Conservation (phyloP, 64 coral and sea anemone genomes). For the Montipora efflorescens region DNA sequence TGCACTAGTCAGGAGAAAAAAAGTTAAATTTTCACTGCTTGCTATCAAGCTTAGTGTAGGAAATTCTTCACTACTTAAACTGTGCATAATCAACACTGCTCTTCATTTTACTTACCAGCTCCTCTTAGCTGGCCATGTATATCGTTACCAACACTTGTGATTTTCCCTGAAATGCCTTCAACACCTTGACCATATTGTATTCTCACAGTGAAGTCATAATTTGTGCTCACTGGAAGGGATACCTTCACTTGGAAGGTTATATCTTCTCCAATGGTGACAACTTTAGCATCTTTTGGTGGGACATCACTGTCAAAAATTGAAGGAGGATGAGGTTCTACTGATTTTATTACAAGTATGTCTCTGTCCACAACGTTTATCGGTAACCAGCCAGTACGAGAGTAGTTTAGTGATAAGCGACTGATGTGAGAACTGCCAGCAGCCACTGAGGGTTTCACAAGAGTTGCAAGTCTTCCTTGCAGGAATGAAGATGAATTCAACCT, state of each 20-base stretch:
- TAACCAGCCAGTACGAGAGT: slow-evolving; percentile 60
- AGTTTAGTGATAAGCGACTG: slow-evolving; percentile 34
- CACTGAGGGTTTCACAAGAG: slow-evolving; percentile 60
- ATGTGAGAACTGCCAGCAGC: slow-evolving; percentile 25
- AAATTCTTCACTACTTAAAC: too few species aligned
- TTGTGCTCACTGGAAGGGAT: slow-evolving; percentile 79
- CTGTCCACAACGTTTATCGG: neutral
- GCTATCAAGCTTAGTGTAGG: too few species aligned
- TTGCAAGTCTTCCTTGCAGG: slow-evolving; percentile 28
- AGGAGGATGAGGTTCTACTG: neutral
- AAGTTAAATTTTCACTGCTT: too few species aligned
- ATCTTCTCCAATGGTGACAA: slow-evolving; percentile 74
- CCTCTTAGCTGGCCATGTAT: slow-evolving; percentile 34
- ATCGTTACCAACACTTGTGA: slow-evolving; percentile 60
- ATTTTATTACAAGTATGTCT: neutral
- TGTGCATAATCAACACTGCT: neutral
- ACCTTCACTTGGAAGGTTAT: slow-evolving; percentile 55
- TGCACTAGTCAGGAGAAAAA: too few species aligned
- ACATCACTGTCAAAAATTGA: slow-evolving; percentile 49
- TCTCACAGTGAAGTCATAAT: slow-evolving; percentile 42
- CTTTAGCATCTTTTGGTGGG: slow-evolving; percentile 1
- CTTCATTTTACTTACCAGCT: slow-evolving; percentile 38
- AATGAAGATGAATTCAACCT: slow-evolving; percentile 47
- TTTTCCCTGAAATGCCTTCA: slow-evolving; percentile 47
- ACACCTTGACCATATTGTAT: slow-evolving; percentile 41